A percentile compares a stretch with the other conserved stretches of the same genome.
Conservation (phyloP, 2,888 invertebrate genomes). For the Euzetes globulus region DNA sequence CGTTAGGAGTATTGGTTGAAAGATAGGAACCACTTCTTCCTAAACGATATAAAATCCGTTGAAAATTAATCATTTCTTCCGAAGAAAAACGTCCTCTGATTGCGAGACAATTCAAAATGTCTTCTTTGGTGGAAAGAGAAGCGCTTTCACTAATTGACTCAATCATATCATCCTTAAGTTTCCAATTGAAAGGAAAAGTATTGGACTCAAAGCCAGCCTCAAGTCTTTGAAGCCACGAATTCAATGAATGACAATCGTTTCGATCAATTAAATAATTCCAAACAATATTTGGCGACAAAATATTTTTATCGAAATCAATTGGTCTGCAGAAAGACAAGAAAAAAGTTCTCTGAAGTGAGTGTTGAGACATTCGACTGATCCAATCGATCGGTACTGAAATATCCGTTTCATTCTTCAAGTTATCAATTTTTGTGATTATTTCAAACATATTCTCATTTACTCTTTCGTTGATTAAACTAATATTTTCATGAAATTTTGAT, state of each 20-base stretch:
- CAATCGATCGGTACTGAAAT: background rate
- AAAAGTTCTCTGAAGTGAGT: background rate
- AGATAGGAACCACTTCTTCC: background rate
- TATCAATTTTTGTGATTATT: background rate
- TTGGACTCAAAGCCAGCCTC: background rate
- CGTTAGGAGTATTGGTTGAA: background rate
- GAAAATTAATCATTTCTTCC: slow-evolving; percentile 13
- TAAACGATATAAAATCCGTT: background rate
- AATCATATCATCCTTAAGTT: background rate
- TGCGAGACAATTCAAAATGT: background rate
- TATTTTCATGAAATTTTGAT: background rate
- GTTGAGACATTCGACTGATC: background rate
- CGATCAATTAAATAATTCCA: slow-evolving; percentile 1
- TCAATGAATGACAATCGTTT: background rate
- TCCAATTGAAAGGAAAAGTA: background rate
- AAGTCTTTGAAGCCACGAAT: background rate
- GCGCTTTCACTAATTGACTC: background rate
- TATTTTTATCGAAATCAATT: background rate
- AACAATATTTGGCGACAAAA: background rate
- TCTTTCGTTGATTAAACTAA: background rate
- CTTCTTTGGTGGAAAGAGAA: background rate
- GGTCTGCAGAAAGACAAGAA: background rate
- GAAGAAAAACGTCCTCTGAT: background rate
- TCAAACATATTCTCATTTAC: background rate
- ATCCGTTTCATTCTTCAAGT: background rate